phyloP scores from a whole-genome alignment of 2,797 vertebrate species.

The Poeciliopsis turneri region DNA sequence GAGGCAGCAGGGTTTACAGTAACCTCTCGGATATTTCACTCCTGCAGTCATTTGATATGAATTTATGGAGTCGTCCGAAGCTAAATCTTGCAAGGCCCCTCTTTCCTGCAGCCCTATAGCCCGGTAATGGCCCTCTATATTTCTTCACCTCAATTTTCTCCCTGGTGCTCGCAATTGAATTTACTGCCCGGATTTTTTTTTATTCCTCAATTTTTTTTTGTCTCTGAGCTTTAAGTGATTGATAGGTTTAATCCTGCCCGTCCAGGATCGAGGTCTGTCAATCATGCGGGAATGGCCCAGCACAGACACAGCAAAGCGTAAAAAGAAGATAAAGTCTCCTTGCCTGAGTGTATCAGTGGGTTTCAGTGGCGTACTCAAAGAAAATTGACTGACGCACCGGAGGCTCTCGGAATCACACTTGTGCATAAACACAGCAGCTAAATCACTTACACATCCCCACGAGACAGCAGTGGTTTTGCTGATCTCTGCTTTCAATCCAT shows the following conservation, averaged over 20 bases:
- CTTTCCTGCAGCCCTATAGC: constrained; percentile 79
- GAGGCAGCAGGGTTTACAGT: constrained; percentile 68
- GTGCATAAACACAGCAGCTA: constrained; percentile 65
- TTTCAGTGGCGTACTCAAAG: constrained; percentile 68
- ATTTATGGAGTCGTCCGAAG: constrained; percentile 81
- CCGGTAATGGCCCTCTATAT: constrained; percentile 83
- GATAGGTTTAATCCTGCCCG: constrained; percentile 83
- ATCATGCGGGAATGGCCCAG: constrained; percentile 70
- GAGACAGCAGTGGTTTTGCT: constrained; percentile 46
- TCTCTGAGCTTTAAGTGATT: constrained; percentile 81
- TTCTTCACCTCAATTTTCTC: constrained; percentile 84
- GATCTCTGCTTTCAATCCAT: constrained; percentile 38
- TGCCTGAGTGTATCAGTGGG: constrained; percentile 70
- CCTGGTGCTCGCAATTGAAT: constrained; percentile 81
- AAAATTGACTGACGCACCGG: constrained; percentile 71
- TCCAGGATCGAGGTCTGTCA: constrained; percentile 81
- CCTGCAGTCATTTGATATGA: constrained; percentile 82
- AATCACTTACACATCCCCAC: constrained; percentile 44
- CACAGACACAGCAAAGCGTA: constrained; percentile 59
- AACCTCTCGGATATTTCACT: constrained; percentile 77
- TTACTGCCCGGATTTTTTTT: constrained; percentile 76
- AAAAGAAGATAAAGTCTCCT: constrained; percentile 73
- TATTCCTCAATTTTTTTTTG: constrained; percentile 58
- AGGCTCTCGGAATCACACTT: constrained; percentile 61
- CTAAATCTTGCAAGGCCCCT: constrained; percentile 82